A percentile compares a stretch with the other conserved stretches of the same genome.
phyloP scores from a whole-genome alignment of 2,113 vertebrate genomes.

The Heterotis niloticus region DNA sequence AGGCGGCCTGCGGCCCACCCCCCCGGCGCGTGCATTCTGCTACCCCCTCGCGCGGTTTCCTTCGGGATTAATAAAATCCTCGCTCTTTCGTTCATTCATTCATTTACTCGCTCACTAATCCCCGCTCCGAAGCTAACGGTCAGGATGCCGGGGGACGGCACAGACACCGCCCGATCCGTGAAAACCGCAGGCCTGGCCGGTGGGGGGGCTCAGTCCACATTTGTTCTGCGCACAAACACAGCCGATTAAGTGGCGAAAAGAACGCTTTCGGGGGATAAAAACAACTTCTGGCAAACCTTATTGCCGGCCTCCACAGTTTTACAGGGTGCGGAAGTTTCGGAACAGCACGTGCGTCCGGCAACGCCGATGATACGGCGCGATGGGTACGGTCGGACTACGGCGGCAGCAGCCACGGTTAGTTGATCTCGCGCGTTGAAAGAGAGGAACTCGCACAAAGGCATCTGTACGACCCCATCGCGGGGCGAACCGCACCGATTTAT shows the following conservation, averaged over 20 bases:
- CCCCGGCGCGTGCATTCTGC: too few species aligned
- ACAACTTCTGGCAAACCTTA: not conserved
- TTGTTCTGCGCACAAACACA: not conserved
- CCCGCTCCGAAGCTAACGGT: not conserved
- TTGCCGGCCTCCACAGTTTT: not conserved
- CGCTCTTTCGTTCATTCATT: too few species aligned
- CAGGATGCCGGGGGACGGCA: not conserved
- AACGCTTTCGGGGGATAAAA: not conserved
- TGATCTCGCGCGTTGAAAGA: not conserved
- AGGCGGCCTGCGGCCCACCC: too few species aligned
- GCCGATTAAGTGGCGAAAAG: not conserved
- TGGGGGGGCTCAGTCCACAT: not conserved
- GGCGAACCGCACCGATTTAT: not conserved
- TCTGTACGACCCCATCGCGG: not conserved
- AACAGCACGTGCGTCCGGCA: not conserved
- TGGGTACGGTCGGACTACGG: too few species aligned
- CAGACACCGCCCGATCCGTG: not conserved
- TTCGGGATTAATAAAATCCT: too few species aligned
- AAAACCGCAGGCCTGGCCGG: not conserved
- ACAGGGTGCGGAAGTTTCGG: not conserved
- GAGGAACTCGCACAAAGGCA: not conserved
- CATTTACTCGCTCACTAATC: slow-evolving; percentile 1
- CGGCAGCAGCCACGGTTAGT: not conserved
- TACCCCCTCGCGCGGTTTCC: too few species aligned
- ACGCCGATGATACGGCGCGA: not conserved